phyloP scores from a whole-genome alignment of 2,113 vertebrate genomes.

The Cinclus mexicanus region DNA sequence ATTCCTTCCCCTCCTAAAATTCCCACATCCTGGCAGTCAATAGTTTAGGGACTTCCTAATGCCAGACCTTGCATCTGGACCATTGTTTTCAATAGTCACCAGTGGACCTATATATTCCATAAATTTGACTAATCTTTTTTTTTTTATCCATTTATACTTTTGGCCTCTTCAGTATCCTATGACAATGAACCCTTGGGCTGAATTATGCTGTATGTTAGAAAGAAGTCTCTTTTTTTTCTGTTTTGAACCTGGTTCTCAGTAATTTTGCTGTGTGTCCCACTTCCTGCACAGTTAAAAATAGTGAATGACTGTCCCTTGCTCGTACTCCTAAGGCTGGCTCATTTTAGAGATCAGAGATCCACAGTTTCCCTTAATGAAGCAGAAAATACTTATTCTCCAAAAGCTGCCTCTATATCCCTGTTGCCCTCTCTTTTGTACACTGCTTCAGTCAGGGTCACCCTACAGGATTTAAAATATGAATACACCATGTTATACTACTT shows the following conservation, averaged over 20 bases:
- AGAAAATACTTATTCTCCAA: background rate
- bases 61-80: slow-evolving; percentile 3
- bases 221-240: background rate
- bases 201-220: background rate
- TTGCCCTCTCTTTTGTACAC: background rate
- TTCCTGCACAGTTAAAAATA: background rate
- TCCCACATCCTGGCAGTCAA: background rate
- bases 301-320: background rate
- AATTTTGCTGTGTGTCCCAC: background rate
- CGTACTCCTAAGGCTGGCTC: background rate
- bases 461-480: background rate
- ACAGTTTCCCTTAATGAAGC: background rate
- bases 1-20: background rate
- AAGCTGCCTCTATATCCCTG: background rate
- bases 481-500: background rate
- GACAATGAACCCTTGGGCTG: background rate
- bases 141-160: slow-evolving; percentile 5
- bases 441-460: background rate
- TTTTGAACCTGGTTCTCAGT: background rate
- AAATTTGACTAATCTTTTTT: slow-evolving; percentile 28
- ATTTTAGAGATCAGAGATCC: background rate
- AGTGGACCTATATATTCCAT: background rate
- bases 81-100: background rate
- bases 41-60: background rate
- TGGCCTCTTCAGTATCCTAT: background rate